phyloP scores from a whole-genome alignment of 2,888 invertebrate genomes.

The Germaria angustata region DNA sequence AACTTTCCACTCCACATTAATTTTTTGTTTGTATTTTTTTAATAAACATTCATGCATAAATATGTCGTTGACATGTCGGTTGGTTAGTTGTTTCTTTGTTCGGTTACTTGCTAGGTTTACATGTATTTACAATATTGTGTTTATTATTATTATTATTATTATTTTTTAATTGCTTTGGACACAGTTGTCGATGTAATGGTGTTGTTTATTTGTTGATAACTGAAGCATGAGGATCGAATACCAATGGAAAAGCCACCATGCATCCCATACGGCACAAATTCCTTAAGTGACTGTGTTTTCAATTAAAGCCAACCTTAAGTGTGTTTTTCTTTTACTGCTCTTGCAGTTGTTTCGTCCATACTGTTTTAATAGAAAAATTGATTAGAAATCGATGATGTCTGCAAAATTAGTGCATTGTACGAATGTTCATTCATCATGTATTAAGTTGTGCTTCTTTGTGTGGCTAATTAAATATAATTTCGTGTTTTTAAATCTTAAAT shows the following conservation, averaged over 20 bases:
- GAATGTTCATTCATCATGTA: not conserved
- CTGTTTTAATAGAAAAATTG: conserved; percentile 8
- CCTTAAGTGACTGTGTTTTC: conserved; percentile 34
- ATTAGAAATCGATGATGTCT: conserved; percentile 35
- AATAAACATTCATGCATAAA: conserved; percentile 34
- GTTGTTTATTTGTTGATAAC: conserved; percentile 37
- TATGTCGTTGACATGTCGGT: conserved; percentile 47
- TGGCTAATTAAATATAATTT: not conserved
- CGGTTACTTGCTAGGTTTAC: conserved; percentile 29
- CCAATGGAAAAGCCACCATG: conserved; percentile 18
- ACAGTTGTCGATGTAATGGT: conserved; percentile 33
- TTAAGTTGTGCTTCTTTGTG: not conserved
- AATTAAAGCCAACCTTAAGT: conserved; percentile 32
- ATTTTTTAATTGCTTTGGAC: conserved; percentile 46
- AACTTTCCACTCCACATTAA: conserved; percentile 40
- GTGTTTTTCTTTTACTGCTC: not conserved
- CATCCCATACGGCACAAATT: conserved; percentile 19
- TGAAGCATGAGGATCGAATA: conserved; percentile 15
- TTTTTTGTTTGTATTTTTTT: not conserved
- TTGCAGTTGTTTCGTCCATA: conserved; percentile 21
- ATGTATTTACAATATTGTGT: not conserved
- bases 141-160: not conserved
- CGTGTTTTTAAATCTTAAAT: too few species aligned
- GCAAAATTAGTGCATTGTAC: not conserved
- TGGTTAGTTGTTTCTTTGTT: conserved; percentile 5